Evolutionary conservation across 2,797 vertebrate genomes (phyloP), one percentile per base, ranked within the genome.

Genomic region (Myripristis jacobus): DNA sequence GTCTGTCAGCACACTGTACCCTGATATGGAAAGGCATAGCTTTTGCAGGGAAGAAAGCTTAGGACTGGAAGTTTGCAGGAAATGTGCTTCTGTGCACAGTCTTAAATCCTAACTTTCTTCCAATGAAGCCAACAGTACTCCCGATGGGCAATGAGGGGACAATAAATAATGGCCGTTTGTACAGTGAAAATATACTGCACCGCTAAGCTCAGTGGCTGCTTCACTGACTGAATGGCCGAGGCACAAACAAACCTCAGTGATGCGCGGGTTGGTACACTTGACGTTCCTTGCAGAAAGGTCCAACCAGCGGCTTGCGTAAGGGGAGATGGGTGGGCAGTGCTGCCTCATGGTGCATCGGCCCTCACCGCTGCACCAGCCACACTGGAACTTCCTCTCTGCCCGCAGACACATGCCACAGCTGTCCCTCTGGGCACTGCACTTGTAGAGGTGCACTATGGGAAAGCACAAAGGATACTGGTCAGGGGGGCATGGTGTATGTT

Each of bases 331-430:
- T 6, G 85, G 15, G 57, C 97, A 98, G 90, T 98, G 96, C 18
- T 95, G 96, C 61, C 84, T 94, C 84, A 98, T 94, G 9, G 95
- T 95, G 86, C 97, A 99, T 0, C 91, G 91, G 31, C 92, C 95
- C 76, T 98, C 97, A 0, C 90, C 91, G 0, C 94, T 93, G 69
- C 97, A 98, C 97, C 97, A 98, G 64, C 97, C 97, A 0, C 97
- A 99, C 80, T 94, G 94, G 8, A 97, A 99, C 90, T 96, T 97
- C 85, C 94, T 95, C 54, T 98, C 93, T 0, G 97, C 96, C 77
- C 97, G 96, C 47, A 98, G 95, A 87, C 97, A 98, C 82, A 96
- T 95, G 62, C 97, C 97, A 0, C 97, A 98, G 94, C 97, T 99
- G 92, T 98, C 96, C 9, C 97, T 91, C 92, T 96, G 96, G 18